Base-by-base conservation (phyloP, 2,113 vertebrate genomes). In the Sinosuthora webbiana region DNA sequence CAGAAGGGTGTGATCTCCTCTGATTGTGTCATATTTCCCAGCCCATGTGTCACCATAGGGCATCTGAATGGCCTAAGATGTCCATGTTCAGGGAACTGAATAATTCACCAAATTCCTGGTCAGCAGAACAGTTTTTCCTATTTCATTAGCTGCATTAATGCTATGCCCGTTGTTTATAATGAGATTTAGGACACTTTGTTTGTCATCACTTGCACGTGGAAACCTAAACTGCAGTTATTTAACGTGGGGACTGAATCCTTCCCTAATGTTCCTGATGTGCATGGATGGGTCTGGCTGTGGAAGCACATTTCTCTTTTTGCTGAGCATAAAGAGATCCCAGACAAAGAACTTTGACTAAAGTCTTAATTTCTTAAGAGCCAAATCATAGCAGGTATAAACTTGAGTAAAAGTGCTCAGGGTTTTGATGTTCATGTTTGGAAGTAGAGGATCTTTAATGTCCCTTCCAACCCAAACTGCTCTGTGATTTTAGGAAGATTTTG, bases 41-140 rank as follows among this genome's bases (percentile, higher is more conserved):
- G 27, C 27, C 53, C 50, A 8, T 0, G 0, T 1, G 1, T 50
- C 23, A 63, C 44, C 41, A 49, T 2, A 13, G 11, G 53, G 13
- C 25, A 81, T 12, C 42, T 45, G 9, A 65, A 23, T 30, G 37
- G 25, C 37, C 64, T 3, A 28, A 62, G 12, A 18, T 31, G 13
- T 80, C 41, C 28, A 4, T n/a, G 21, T 55, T 83, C 25, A 50
- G 35, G 21, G 15, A 84, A 52, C 15, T 67, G 30, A 63, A 16
- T 33, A 78, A 83, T 55, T 18, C 16, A 70, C 7, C 13, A 35
- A 15, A 41, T 47, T 87, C 13, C 57, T 49, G 56, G 27, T 59
- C 60, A 69, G 45, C 13, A 53, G 37, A 65, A 69, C 11, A 78
- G 18, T 13, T 89, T 57, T 68, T 76, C 42, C n/a, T 57, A 3